A percentile compares a stretch with the other conserved stretches of the same genome.
These are phyloP conservation scores for Cepphus grylle DNA, from an alignment of 2,113 vertebrate genomes.

Conservation along the genomic window DNA sequence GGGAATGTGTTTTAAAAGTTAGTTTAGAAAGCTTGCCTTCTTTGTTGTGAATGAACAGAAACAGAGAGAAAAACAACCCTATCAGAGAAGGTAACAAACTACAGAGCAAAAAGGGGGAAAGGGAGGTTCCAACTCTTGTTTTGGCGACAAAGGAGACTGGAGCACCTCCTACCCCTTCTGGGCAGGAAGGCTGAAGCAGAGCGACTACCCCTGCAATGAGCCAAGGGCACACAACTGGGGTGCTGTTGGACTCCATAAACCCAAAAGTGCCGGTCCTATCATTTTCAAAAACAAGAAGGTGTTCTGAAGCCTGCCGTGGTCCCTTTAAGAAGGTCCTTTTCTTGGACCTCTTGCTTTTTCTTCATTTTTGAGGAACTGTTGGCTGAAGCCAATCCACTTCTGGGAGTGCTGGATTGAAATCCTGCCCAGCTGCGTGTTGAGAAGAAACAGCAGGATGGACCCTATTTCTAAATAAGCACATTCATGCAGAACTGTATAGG, in stretches of 20 bases:
- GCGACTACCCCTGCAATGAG: background rate
- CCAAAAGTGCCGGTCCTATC: background rate
- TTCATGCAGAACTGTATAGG: background rate
- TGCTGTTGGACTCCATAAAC: background rate
- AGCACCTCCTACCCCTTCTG: background rate
- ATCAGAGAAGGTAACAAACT: background rate
- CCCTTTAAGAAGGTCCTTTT: background rate
- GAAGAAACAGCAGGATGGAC: background rate
- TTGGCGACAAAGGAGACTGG: background rate
- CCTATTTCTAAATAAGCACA: background rate
- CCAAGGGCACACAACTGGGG: background rate
- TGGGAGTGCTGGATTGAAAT: background rate
- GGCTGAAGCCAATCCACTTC: background rate
- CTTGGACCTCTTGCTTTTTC: background rate
- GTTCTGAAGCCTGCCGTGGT: rapidly evolving
- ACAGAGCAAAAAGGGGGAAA: background rate
- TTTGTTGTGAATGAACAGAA: background rate
- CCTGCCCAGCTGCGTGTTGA: background rate
- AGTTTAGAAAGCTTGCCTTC: background rate
- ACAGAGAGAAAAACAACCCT: background rate
- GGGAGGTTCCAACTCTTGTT: background rate
- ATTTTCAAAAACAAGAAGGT: background rate
- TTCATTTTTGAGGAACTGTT: background rate
- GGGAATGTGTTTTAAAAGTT: background rate
- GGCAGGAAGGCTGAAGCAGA: background rate